Evolutionary conservation across 1,140 invertebrate species (phyloP).

Genomic region (Platorchestia sp.): DNA sequence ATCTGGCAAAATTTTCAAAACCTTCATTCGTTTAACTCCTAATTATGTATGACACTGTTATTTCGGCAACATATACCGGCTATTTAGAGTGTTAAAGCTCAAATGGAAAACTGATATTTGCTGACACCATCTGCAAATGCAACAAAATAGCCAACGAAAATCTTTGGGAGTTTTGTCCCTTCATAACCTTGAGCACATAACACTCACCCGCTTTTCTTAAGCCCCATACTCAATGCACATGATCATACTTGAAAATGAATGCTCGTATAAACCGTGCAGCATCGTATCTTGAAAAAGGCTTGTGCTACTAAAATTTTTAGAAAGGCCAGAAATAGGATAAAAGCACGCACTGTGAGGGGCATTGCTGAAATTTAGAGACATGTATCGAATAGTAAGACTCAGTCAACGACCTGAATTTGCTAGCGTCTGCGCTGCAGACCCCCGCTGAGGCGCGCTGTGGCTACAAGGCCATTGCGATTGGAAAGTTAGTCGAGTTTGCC

Average conservation of each 20-base stretch:
- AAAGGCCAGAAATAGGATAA: not conserved
- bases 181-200: not conserved
- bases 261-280: not conserved
- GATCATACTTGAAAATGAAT: not conserved
- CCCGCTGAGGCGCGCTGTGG: not conserved
- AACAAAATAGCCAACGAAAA: not conserved
- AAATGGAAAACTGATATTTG: not conserved
- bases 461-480: slow-evolving; percentile 26
- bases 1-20: too few species aligned
- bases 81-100: not conserved
- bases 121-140: not conserved
- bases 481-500: not conserved
- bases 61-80: too few species aligned
- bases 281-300: not conserved
- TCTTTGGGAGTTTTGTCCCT: not conserved
- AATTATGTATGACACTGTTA: too few species aligned
- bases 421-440: not conserved
- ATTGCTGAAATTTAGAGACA: not conserved
- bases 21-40: too few species aligned
- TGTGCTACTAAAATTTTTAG: not conserved
- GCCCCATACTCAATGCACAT: not conserved
- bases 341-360: not conserved
- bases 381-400: not conserved
- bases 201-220: not conserved
- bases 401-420: not conserved